Evolutionary conservation across 2,113 vertebrate species (phyloP), one percentile per base, ranked within the genome.

Genomic region (Castor canadensis): DNA sequence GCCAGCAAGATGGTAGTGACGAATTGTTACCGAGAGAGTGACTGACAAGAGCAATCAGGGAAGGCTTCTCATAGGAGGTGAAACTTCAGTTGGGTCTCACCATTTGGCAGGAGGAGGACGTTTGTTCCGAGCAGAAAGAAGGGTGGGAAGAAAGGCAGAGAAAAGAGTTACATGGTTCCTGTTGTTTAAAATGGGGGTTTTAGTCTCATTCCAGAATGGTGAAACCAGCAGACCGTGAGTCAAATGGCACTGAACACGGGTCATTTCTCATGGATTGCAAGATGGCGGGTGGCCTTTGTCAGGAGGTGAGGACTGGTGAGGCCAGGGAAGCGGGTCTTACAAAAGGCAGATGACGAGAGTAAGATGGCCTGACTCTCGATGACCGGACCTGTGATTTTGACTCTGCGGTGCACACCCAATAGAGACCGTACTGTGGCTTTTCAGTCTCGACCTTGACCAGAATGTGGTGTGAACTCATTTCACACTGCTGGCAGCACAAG

Each of bases 131-230:
- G 40, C 12, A n/a, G 64, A 43, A 24, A 66, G 43, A 6, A 5
- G 3, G 6, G 45, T 8, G 3, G 26, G 26, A 22, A 47, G 72
- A 56, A 62, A 38, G 13, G n/a, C 22, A 26, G 28, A 9, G 58
- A 26, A 60, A 60, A 6, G 28, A 28, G 28, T 60, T 26, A 0
- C 20, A 0, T 4, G 52, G n/a, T 15, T 7, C 19, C 64, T 11
- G 1, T 15, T 20, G 67, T 26, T 87, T 43, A 76, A 86, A 71
- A 26, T 56, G 17, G 26, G 15, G 20, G 22, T 30, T 54, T 49
- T 58, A 9, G 30, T 71, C 73, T 82, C 58, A 45, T 47, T 71
- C 19, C 12, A 54, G 19, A 32, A 3, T 28, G 9, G 19, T 22
- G 47, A 84, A 17, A 11, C 43, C 49, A 58, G 3, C 56, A 60